Evolutionary conservation across 2,113 vertebrate species (phyloP).

Genomic region (Suricata suricatta): DNA sequence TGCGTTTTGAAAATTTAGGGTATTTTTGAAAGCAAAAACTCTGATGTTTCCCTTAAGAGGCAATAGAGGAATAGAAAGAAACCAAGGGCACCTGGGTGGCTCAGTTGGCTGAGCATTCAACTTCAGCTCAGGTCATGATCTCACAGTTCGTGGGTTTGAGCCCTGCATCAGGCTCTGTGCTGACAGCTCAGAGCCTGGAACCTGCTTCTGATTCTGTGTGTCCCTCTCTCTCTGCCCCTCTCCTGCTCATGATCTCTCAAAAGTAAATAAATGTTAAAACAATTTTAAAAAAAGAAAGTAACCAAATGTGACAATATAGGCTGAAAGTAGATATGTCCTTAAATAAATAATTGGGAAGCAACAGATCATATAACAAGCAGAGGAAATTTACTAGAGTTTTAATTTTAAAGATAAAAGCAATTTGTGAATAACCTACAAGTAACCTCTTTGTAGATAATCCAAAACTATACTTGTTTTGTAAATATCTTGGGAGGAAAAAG

Average conservation of each 20-base stretch:
- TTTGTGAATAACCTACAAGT: background rate
- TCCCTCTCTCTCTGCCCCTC: no score
- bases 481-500: background rate
- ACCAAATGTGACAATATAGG: background rate
- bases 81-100: no score
- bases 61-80: background rate
- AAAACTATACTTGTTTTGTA: background rate
- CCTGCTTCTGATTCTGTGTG: no score
- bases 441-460: background rate
- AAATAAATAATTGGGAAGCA: background rate
- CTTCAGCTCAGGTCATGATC: no score
- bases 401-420: background rate
- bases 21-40: slow-evolving; percentile 22
- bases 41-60: background rate
- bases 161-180: no score
- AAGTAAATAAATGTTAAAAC: no score
- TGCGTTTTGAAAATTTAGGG: background rate
- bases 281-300: background rate
- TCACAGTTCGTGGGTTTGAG: no score
- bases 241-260: no score
- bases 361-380: background rate
- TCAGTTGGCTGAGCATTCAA: no score
- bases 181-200: no score
- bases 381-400: background rate
- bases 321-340: background rate